Evolutionary conservation across 1,140 invertebrate species (phyloP), one percentile per base, ranked within the genome.

Genomic region (Piezodorus guildinii): DNA sequence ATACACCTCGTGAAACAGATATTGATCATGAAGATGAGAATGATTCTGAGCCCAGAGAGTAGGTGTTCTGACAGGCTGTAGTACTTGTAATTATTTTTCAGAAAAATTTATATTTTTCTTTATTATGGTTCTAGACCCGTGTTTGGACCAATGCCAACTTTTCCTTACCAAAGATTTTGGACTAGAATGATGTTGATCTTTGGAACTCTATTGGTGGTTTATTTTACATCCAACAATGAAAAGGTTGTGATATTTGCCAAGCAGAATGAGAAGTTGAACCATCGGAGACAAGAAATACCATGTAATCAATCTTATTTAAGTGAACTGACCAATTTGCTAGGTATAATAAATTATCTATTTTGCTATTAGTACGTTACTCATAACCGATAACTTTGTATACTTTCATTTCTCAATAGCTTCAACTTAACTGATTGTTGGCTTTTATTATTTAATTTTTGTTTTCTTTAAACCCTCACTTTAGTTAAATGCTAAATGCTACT

Each of bases 151-250:
- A 44, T 64, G n/a, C 60, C 76, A n/a, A 72, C 69, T 43, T 74
- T 78, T 68, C 73, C 73, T 5, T 71, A 77, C 62, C 76, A 78
- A 62, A 72, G 74, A 67, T 65, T 78, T 43, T 78, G 76, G 76
- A 76, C 76, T 2, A 70, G 76, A 0, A 70, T 71, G 49, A 68
- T 82, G 16, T 64, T 83, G 43, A 76, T 82, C 46, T 56, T 79
- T 2, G 79, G 78, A 23, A 74, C 82, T 6, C 66, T 82, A 34
- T 71, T 77, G 4, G 75, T 80, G 62, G 74, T 86, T 4, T 87
- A 85, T 77, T 87, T 83, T 72, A 81, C 80, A 56, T 80, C 79
- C 16, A 83, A 80, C 73, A 76, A 79, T 62, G 73, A 77, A 16
- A 81, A 81, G 71, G 76, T 84, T 67, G 75, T 79, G 27, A 71